Conservation (phyloP, 2,113 vertebrate genomes). For the Ahaetulla prasina region DNA sequence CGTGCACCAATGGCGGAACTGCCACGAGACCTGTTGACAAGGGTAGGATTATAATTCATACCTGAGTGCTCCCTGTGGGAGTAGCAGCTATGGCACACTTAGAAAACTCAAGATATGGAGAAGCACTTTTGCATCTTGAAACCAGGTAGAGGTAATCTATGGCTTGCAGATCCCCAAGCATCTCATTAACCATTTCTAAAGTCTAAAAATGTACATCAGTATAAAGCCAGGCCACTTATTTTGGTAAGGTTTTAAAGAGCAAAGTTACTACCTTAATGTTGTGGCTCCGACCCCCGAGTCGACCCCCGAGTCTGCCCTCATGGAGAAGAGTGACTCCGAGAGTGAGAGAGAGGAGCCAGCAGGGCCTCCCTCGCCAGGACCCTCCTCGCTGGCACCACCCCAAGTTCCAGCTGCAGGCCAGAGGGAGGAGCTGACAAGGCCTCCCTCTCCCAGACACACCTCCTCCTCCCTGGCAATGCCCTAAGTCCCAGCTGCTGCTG, state of each 20-base stretch:
- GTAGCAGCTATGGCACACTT: background rate
- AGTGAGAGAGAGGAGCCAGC: too few species aligned
- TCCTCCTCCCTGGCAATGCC: too few species aligned
- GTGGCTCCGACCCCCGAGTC: too few species aligned
- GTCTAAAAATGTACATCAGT: background rate
- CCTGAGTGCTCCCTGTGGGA: background rate
- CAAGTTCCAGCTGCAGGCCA: too few species aligned
- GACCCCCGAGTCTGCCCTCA: too few species aligned
- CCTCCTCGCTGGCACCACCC: too few species aligned
- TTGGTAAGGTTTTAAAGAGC: background rate
- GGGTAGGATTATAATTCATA: background rate
- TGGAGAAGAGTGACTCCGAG: too few species aligned
- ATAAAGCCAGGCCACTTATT: background rate
- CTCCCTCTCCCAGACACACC: too few species aligned
- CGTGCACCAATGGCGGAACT: constrained; percentile 77
- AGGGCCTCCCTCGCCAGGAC: too few species aligned
- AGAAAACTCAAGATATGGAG: background rate
- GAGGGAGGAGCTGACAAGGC: too few species aligned
- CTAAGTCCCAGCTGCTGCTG: too few species aligned
- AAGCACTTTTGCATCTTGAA: background rate
- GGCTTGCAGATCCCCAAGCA: background rate
- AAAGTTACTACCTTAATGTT: background rate
- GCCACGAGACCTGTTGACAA: constrained; percentile 78
- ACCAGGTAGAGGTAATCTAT: background rate
- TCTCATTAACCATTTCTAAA: background rate